These are phyloP conservation scores for Syrmaticus mikado DNA, from an alignment of 2,113 vertebrate genomes.

Conservation along the genomic window DNA sequence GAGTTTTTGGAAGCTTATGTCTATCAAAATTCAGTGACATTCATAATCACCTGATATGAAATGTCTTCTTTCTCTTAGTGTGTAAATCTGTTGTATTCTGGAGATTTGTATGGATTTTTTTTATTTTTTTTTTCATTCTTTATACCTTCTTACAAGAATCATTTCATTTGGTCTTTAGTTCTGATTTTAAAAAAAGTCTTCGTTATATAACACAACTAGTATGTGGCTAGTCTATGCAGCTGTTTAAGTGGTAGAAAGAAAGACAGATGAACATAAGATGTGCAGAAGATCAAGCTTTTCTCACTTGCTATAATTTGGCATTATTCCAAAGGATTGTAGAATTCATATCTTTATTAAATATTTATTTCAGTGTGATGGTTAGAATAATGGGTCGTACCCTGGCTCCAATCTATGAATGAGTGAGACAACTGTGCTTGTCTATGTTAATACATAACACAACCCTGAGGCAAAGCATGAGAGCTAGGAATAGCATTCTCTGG, in stretches of 20 bases:
- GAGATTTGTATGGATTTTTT: neutral
- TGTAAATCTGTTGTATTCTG: neutral
- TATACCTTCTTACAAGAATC: neutral
- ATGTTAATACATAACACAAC: conserved; percentile 11
- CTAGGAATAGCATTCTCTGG: conserved; percentile 1
- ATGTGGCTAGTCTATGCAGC: neutral
- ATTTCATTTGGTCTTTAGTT: neutral
- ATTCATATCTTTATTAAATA: conserved; percentile 17
- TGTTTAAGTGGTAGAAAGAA: neutral
- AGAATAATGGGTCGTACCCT: conserved; percentile 1
- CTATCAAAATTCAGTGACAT: neutral
- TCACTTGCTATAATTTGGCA: neutral
- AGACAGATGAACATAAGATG: neutral
- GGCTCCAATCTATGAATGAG: neutral
- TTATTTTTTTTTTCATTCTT: neutral
- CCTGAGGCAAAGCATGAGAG: conserved; percentile 27
- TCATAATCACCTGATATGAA: neutral
- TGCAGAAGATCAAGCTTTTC: neutral
- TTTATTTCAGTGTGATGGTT: conserved; percentile 34
- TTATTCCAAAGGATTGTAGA: neutral
- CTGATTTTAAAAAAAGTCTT: neutral
- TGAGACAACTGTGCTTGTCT: conserved; percentile 39
- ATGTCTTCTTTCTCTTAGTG: neutral
- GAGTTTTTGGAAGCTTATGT: neutral
- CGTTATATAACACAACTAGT: neutral